phyloP scores from a whole-genome alignment of 2,797 vertebrate genomes.

The Dicrostonyx torquatus region DNA sequence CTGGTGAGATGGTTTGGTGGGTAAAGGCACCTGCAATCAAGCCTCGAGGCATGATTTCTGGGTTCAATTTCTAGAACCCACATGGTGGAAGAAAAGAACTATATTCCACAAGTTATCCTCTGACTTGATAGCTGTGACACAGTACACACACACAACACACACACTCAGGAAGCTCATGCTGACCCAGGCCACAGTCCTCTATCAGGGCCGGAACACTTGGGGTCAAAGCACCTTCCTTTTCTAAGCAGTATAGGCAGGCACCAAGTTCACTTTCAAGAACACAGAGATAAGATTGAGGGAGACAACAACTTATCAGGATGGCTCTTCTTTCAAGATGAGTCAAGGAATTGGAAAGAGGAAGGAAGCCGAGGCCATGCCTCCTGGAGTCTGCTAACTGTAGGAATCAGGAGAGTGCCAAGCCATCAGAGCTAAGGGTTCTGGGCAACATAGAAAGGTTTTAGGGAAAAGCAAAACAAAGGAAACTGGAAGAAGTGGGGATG shows the following conservation, averaged over 20 bases:
- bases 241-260: neutral
- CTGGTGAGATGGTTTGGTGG: neutral
- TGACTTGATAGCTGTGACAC: neutral
- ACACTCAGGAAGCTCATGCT: neutral
- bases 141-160: neutral
- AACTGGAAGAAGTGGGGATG: too few species aligned
- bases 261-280: neutral
- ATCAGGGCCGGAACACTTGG: neutral
- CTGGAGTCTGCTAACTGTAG: neutral
- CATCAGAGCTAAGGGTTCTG: neutral
- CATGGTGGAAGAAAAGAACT: neutral
- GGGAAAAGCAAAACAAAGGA: too few species aligned
- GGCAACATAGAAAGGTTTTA: too few species aligned
- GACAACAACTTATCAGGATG: neutral
- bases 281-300: neutral
- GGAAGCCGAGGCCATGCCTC: neutral
- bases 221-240: neutral
- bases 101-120: neutral
- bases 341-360: neutral
- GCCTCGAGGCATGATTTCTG: neutral
- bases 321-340: neutral
- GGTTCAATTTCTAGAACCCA: neutral
- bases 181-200: neutral
- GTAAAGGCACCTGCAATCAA: neutral
- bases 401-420: neutral